Percentiles rank a stretch among this genome's conserved stretches.
These are phyloP conservation scores for Ichneumoninae sp. DNA, from an alignment of 2,888 invertebrate species.

Conservation along the genomic window DNA sequence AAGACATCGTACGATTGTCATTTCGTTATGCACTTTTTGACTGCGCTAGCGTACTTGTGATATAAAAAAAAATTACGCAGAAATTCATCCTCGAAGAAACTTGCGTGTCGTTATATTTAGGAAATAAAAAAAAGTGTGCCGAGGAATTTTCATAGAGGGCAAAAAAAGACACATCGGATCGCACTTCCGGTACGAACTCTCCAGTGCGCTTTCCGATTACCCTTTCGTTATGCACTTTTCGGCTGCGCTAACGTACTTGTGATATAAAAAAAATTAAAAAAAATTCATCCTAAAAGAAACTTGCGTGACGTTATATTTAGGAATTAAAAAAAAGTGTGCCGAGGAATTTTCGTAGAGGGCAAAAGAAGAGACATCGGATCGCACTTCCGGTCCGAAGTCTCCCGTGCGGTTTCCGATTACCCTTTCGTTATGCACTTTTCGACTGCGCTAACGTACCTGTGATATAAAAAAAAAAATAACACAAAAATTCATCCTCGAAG, in stretches of 20 bases:
- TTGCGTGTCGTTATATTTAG: background rate
- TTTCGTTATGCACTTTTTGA: slow-evolving; percentile 22
- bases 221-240: slow-evolving; percentile 22
- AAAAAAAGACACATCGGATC: background rate
- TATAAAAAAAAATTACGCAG: background rate
- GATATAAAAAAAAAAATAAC: background rate
- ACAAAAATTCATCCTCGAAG: slow-evolving; percentile 35
- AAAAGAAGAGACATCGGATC: background rate
- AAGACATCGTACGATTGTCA: background rate
- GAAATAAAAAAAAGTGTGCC: background rate
- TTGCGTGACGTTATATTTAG: too few relatives aligned
- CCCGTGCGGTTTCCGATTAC: background rate
- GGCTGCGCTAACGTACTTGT: background rate
- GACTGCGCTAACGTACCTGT: slow-evolving; percentile 4
- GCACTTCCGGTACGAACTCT: background rate
- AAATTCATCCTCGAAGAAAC: slow-evolving; percentile 36
- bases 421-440: slow-evolving; percentile 22
- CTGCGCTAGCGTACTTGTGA: slow-evolving; percentile 7
- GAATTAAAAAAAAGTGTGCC: slow-evolving; percentile 2
- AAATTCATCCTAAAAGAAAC: too few relatives aligned
- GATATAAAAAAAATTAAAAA: too few relatives aligned
- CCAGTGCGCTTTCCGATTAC: background rate
- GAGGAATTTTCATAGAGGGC: background rate
- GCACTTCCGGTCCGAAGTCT: background rate
- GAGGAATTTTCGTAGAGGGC: background rate